Percentiles rank a stretch among this genome's conserved stretches.
Evolutionary conservation across 2,888 invertebrate species (phyloP).

Genomic region (Apocheima hispidaria): DNA sequence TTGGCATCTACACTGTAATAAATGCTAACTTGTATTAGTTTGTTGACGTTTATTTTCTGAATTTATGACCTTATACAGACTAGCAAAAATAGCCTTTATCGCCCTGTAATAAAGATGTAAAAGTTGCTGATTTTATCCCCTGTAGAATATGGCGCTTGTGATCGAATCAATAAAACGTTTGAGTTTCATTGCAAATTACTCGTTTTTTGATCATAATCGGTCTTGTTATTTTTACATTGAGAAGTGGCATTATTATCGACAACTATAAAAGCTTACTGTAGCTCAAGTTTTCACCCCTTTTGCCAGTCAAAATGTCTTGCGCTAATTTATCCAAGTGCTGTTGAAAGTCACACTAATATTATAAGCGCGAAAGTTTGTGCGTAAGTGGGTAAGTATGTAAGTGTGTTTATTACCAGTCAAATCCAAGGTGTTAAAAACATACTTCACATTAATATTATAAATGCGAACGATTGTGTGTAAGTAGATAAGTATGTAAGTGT

Average conservation of each 20-base stretch:
- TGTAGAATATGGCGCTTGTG: conserved; percentile 30
- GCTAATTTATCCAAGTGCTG: too few species aligned
- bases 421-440: too few species aligned
- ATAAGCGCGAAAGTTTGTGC: too few species aligned
- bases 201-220: conserved; percentile 26
- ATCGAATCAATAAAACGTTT: conserved; percentile 34
- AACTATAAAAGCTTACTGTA: neutral
- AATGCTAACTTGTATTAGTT: conserved; percentile 47
- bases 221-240: conserved; percentile 11
- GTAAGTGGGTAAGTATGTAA: too few species aligned
- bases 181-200: conserved; percentile 32
- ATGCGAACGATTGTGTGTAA: too few species aligned
- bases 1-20: conserved; percentile 46
- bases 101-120: conserved; percentile 18
- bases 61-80: conserved; percentile 36
- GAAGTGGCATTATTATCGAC: neutral
- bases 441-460: too few species aligned
- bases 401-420: too few species aligned
- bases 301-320: neutral
- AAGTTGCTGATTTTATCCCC: conserved; percentile 37
- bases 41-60: conserved; percentile 44
- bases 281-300: neutral
- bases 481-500: too few species aligned
- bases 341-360: too few species aligned
- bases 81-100: conserved; percentile 31